Evolutionary conservation across 2,113 vertebrate species (phyloP).

Genomic region (Dromaius novaehollandiae): DNA sequence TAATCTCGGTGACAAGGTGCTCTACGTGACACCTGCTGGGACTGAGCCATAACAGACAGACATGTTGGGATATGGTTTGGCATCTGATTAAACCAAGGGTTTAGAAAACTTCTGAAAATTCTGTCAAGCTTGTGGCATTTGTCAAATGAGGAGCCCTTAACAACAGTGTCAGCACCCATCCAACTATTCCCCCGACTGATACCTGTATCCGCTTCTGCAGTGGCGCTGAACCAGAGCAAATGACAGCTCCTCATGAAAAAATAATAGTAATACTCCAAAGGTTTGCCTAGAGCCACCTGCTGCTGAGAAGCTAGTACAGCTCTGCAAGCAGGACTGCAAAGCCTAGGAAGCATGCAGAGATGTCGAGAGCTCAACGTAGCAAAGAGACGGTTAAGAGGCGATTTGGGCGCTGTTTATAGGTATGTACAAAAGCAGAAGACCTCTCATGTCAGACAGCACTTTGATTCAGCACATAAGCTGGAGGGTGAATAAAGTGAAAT

Average conservation of each 20-base stretch:
- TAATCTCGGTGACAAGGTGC: background rate
- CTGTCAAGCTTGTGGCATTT: background rate
- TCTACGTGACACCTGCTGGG: background rate
- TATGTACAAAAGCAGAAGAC: background rate
- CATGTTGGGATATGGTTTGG: background rate
- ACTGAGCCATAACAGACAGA: background rate
- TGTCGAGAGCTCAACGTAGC: background rate
- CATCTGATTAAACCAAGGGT: background rate
- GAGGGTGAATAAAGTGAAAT: background rate
- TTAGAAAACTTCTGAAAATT: background rate
- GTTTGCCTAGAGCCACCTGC: background rate
- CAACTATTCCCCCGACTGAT: background rate
- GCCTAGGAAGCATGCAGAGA: background rate
- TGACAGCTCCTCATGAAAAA: background rate
- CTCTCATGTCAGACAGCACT: background rate
- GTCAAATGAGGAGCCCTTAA: background rate
- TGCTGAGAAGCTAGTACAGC: background rate
- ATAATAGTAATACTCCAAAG: background rate
- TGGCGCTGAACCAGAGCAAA: background rate
- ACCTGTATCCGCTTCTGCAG: fast-evolving
- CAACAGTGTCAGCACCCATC: fast-evolving
- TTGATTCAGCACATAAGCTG: background rate
- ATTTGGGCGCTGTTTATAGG: background rate
- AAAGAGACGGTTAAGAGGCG: background rate
- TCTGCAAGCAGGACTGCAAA: background rate